These are phyloP conservation scores for Carassius auratus DNA, from an alignment of 2,113 vertebrate species.

Conservation along the genomic window DNA sequence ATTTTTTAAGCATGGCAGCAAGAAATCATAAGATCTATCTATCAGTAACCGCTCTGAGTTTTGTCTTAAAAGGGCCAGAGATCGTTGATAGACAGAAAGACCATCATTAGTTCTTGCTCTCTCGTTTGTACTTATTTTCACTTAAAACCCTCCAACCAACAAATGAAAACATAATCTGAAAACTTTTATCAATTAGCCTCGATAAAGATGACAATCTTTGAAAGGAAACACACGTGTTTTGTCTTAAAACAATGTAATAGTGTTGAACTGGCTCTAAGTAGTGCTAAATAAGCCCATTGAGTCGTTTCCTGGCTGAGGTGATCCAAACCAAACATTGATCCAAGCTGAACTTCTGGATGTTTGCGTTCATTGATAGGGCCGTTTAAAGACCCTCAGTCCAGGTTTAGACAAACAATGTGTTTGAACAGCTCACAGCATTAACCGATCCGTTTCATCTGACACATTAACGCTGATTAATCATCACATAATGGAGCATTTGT, in stretches of 20 bases:
- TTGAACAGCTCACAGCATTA: slow-evolving; percentile 50
- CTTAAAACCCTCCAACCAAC: background rate
- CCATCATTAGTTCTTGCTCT: background rate
- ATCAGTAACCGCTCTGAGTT: background rate
- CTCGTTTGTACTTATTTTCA: background rate
- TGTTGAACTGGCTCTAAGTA: slow-evolving; percentile 42
- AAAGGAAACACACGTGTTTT: slow-evolving; percentile 39
- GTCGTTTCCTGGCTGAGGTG: slow-evolving; percentile 39
- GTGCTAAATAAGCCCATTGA: slow-evolving; percentile 50
- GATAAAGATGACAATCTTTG: background rate
- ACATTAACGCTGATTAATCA: slow-evolving; percentile 55
- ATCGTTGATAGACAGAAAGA: background rate
- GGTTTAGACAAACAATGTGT: slow-evolving; percentile 53
- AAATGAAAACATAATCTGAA: background rate
- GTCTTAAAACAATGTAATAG: slow-evolving; percentile 53
- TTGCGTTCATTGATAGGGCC: slow-evolving; percentile 54
- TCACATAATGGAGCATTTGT: slow-evolving; percentile 49
- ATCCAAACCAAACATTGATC: slow-evolving; percentile 55
- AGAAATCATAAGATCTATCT: background rate
- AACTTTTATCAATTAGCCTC: background rate
- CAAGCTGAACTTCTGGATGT: slow-evolving; percentile 48
- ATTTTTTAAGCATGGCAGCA: background rate
- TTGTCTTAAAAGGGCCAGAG: slow-evolving; percentile 6
- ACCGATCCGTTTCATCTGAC: slow-evolving; percentile 40
- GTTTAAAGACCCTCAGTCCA: slow-evolving; percentile 47